Base-by-base conservation (phyloP, 1,140 invertebrate genomes). In the Thaumetopoea pityocampa region DNA sequence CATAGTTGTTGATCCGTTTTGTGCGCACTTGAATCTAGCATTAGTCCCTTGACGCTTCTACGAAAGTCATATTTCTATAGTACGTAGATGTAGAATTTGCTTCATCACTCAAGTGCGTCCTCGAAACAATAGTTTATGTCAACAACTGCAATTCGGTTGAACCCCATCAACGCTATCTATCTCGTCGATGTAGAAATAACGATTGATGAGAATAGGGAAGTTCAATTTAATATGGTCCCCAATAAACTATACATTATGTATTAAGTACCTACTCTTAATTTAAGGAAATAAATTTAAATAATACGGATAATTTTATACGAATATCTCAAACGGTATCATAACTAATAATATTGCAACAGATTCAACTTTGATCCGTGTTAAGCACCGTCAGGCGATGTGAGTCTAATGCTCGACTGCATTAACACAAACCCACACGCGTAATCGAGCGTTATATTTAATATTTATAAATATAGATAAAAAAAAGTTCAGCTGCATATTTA, bases 401-500 rank as follows among this genome's bases (percentile, higher is more conserved):
- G n/a, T n/a, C n/a, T n/a, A n/a, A n/a, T n/a, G n/a, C n/a, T n/a
- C 30, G 42, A 79, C 76, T 74, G 54, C 76, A 82, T 74, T 68
- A 58, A 82, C 73, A 82, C 78, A 82, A 82, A 82, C 78, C 78
- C 73, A 80, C 78, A 78, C 76, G 78, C 56, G 65, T 70, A 72
- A 64, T 40, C 67, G 66, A 67, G 53, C 52, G 51, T 68, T 76
- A 67, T 59, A 70, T 72, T 74, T 71, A 68, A 71, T 68, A 45
- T 36, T 37, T 54, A 50, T 49, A 56, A 44, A 30, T 42, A 45
- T 36, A 45, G 42, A 47, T 34, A 26, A 19, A 29, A 27, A 9
- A 23, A 5, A 23, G 3, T 9, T 7, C 22, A 23, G n/a, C n/a
- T 15, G 12, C 2, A 19, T 22, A 24, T 10, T 36, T 40, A 46